A percentile compares a stretch with the other conserved stretches of the same genome.
These are phyloP conservation scores for Pardosa pseudoannulata DNA, from an alignment of 2,888 invertebrate genomes.

Conservation along the genomic window DNA sequence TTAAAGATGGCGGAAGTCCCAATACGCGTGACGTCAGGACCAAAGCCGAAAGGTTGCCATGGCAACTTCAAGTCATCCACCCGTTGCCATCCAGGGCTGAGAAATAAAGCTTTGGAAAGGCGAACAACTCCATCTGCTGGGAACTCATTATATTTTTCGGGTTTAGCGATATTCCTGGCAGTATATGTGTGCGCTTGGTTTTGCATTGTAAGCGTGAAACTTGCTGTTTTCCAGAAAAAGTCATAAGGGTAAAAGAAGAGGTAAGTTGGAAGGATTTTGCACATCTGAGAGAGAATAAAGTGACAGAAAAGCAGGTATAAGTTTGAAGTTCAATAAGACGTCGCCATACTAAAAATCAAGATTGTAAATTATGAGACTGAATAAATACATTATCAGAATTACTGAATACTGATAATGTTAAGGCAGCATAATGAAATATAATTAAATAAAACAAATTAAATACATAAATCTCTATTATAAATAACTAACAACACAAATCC, in stretches of 20 bases:
- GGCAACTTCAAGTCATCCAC: constrained; percentile 46
- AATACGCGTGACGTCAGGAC: constrained; percentile 54
- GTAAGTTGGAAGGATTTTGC: not conserved
- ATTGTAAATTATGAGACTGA: too few relatives aligned
- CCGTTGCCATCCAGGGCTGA: constrained; percentile 56
- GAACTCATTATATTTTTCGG: constrained; percentile 67
- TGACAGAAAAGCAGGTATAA: not conserved
- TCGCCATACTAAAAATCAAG: not conserved
- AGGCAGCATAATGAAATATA: too few relatives aligned
- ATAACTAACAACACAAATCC: too few relatives aligned
- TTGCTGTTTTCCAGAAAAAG: not conserved
- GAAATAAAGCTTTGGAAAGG: constrained; percentile 59
- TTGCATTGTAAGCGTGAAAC: constrained; percentile 4
- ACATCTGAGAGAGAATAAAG: not conserved
- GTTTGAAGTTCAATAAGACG: not conserved
- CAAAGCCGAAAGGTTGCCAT: constrained; percentile 46
- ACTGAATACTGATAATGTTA: too few relatives aligned
- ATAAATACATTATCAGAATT: too few relatives aligned
- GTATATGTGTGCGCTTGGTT: not conserved
- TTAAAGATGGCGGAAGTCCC: constrained; percentile 59
- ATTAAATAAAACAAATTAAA: too few relatives aligned
- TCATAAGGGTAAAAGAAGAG: not conserved
- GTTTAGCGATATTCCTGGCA: constrained; percentile 20
- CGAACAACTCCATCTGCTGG: constrained; percentile 59
- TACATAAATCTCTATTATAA: too few relatives aligned